phyloP scores from a whole-genome alignment of 2,888 invertebrate genomes.

The Sarcophaga subvicina region DNA sequence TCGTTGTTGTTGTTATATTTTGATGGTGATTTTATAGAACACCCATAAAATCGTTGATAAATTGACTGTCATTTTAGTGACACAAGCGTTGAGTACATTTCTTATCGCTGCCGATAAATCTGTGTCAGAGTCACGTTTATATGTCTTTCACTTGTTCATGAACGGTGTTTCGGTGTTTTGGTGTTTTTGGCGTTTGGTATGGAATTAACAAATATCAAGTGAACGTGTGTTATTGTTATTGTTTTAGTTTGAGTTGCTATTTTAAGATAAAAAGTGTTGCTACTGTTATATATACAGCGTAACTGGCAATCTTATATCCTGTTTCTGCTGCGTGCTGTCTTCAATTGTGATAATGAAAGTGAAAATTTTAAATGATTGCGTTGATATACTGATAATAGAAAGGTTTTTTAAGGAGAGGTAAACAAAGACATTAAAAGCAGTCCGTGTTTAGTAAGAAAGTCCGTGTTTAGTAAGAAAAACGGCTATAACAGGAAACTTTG shows the following conservation, averaged over 20 bases:
- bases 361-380: constrained; percentile 43
- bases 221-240: constrained; percentile 56
- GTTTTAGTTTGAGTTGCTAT: constrained; percentile 22
- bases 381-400: constrained; percentile 32
- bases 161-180: constrained; percentile 30
- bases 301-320: constrained; percentile 10
- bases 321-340: constrained; percentile 37
- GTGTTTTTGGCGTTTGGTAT: constrained; percentile 41
- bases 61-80: constrained; percentile 72
- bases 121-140: constrained; percentile 65
- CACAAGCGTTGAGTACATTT: constrained; percentile 59
- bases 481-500: too few species aligned
- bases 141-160: constrained; percentile 43
- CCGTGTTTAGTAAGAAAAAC: too few species aligned
- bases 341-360: constrained; percentile 43
- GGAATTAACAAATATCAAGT: constrained; percentile 60
- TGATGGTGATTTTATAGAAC: constrained; percentile 70
- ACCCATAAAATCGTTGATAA: constrained; percentile 79
- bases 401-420: neutral
- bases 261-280: constrained; percentile 53
- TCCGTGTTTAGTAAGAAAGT: neutral
- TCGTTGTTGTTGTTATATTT: constrained; percentile 29
- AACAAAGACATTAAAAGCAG: neutral
- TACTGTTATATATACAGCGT: constrained; percentile 33
- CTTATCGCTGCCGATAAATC: constrained; percentile 65